Percentiles rank a stretch among this genome's conserved stretches.
These are phyloP conservation scores for Pelecanoides urinatrix DNA, from an alignment of 2,113 vertebrate species.

Conservation along the genomic window DNA sequence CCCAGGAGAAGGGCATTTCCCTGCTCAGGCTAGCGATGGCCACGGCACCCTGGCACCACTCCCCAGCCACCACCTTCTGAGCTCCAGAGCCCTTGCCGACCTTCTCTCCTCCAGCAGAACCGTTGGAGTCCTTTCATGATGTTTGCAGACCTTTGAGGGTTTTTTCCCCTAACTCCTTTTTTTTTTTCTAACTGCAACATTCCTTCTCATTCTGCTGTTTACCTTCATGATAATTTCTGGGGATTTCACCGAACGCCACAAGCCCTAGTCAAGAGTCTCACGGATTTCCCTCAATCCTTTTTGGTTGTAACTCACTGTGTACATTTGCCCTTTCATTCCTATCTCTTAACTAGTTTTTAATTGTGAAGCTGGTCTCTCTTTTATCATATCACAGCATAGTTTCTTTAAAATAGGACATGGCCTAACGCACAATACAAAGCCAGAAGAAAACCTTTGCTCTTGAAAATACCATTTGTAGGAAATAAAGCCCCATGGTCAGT, in stretches of 20 bases:
- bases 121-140: not conserved
- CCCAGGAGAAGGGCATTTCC: not conserved
- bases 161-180: not conserved
- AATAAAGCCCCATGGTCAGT: not conserved
- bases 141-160: not conserved
- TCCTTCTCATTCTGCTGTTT: not conserved
- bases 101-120: not conserved
- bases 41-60: not conserved
- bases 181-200: fast-evolving
- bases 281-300: not conserved
- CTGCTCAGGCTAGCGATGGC: not conserved
- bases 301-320: not conserved
- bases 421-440: not conserved
- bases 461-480: not conserved
- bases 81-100: not conserved
- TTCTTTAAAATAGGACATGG: not conserved
- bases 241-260: no score
- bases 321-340: not conserved
- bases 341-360: not conserved
- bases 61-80: not conserved
- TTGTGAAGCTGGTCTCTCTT: not conserved
- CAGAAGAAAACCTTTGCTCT: not conserved
- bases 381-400: not conserved
- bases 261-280: no score
- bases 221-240: fast-evolving